Conservation (phyloP, 2,888 invertebrate species). For the Abscondita cerata region DNA sequence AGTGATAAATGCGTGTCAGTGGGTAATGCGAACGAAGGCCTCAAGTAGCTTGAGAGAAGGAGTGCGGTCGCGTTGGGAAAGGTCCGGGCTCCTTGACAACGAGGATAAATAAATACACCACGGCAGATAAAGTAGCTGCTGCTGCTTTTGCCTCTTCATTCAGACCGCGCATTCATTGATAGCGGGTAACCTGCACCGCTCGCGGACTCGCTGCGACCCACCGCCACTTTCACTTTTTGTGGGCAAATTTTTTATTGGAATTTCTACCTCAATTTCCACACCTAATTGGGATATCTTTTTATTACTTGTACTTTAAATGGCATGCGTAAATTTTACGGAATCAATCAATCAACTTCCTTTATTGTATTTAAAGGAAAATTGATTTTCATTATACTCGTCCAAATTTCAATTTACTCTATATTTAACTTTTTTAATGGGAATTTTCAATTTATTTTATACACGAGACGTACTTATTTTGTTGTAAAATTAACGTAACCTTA, state of each 20-base stretch:
- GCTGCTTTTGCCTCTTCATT: conserved; percentile 39
- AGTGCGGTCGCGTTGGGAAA: conserved; percentile 43
- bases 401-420: no score
- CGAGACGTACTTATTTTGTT: no score
- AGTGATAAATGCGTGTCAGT: conserved; percentile 41
- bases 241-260: conserved; percentile 28
- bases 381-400: no score
- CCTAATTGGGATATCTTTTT: conserved; percentile 24
- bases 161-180: conserved; percentile 39
- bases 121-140: conserved; percentile 44
- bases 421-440: no score
- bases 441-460: no score
- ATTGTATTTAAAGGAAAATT: no score
- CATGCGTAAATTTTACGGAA: background rate
- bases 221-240: conserved; percentile 36
- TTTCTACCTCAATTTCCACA: conserved; percentile 28
- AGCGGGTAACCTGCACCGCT: conserved; percentile 30
- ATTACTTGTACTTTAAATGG: background rate
- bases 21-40: conserved; percentile 38
- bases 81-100: conserved; percentile 45
- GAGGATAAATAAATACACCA: conserved; percentile 47
- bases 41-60: conserved; percentile 38
- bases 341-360: no score
- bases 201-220: conserved; percentile 27
- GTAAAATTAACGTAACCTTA: no score